Evolutionary conservation across 2,113 vertebrate genomes (phyloP).

Genomic region (Pteruthius melanotis): DNA sequence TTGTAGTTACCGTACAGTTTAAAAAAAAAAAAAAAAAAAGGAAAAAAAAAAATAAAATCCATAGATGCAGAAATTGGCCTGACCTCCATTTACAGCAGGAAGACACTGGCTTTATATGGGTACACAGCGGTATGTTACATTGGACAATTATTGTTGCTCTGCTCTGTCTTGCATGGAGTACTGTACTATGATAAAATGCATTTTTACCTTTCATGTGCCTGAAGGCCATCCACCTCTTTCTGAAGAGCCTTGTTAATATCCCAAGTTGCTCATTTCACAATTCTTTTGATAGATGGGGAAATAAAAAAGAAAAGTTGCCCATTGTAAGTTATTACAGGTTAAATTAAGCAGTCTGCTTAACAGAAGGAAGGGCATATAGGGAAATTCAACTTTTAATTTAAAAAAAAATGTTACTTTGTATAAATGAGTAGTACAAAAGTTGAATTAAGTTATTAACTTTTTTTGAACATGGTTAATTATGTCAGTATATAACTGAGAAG

Average conservation of each 20-base stretch:
- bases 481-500: constrained; percentile 75
- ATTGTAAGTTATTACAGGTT: constrained; percentile 70
- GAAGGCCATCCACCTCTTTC: constrained; percentile 77
- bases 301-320: constrained; percentile 52
- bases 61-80: constrained; percentile 76
- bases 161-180: constrained; percentile 85
- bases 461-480: constrained; percentile 72
- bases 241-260: constrained; percentile 79
- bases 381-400: constrained; percentile 58
- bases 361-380: constrained; percentile 69
- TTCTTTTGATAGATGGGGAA: constrained; percentile 68
- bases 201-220: constrained; percentile 84
- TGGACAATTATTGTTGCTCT: constrained; percentile 79
- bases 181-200: constrained; percentile 75
- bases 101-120: constrained; percentile 78
- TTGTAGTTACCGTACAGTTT: constrained; percentile 73
- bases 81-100: constrained; percentile 76
- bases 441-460: constrained; percentile 79
- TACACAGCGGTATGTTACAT: constrained; percentile 69
- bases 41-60: neutral
- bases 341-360: constrained; percentile 58
- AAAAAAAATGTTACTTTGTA: constrained; percentile 73
- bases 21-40: neutral
- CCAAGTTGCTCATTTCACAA: constrained; percentile 74
- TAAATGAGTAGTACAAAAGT: constrained; percentile 76